A percentile compares a stretch with the other conserved stretches of the same genome.
Evolutionary conservation across 2,888 invertebrate species (phyloP).

Genomic region (Heliconius ethilla): DNA sequence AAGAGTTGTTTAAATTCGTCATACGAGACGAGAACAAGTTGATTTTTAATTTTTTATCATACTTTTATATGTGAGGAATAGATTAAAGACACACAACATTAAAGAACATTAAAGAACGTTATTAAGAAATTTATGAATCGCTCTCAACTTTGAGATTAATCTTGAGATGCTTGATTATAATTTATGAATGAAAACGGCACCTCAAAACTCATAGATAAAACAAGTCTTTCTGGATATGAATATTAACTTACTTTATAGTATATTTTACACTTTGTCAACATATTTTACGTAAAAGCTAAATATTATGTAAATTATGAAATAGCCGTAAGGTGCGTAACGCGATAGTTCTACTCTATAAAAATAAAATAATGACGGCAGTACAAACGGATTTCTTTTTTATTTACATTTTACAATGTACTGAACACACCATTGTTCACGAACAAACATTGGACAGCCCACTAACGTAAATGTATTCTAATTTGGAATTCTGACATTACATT

Average conservation of each 20-base stretch:
- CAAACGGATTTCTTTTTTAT: conserved; percentile 21
- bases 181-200: too few species aligned
- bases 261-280: not conserved
- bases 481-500: not conserved
- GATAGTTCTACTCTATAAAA: conserved; percentile 19
- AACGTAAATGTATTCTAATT: not conserved
- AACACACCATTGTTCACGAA: conserved; percentile 16
- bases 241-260: not conserved
- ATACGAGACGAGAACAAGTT: too few species aligned
- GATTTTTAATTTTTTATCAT: too few species aligned
- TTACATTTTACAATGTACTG: conserved; percentile 30
- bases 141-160: too few species aligned
- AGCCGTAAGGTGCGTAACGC: conserved; percentile 5
- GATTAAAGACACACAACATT: too few species aligned
- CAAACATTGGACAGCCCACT: not conserved
- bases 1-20: too few species aligned
- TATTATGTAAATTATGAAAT: conserved; percentile 12
- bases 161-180: too few species aligned
- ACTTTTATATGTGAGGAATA: too few species aligned
- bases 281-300: not conserved
- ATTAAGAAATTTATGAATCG: too few species aligned
- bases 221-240: not conserved
- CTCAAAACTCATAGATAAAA: not conserved
- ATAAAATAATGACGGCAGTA: conserved; percentile 13
- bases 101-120: too few species aligned